Base-by-base conservation (phyloP, 2,888 invertebrate species). In the Meta bourneti region DNA sequence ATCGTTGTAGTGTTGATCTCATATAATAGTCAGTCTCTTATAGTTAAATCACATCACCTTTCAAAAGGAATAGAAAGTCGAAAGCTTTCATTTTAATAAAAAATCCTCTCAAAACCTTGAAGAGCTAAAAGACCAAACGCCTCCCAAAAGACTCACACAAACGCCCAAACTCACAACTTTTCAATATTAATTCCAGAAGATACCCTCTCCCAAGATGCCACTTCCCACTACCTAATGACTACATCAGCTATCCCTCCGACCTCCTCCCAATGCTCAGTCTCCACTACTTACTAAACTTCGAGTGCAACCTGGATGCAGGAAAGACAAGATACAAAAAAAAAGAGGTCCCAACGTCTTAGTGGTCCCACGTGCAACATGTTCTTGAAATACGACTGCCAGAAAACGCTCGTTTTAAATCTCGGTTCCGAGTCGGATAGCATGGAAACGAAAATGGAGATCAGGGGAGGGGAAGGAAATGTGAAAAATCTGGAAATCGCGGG, bases 341-440 rank as follows among this genome's bases (percentile, higher is more conserved):
- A 48, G 61, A 61, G 75, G 82, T 34, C 11, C 48, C n/a, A 16
- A n/a, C 48, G 52, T 20, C 34, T 78, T 72, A 87, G 87, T 87
- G 80, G 80, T 87, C 16, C 87, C 87, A 11, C 20, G 80, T 71
- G 80, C 72, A 61, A 78, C 71, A 71, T 87, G 72, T 48, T 79
- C 80, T 49, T 80, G 87, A 87, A 87, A 87, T 87, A 87, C 80
- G 87, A 80, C 80, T 11, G 52, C 6, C 19, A 20, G 48, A 13
- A 72, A 78, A 19, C n/a, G 72, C 72, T 70, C 51, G 54, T 61
- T 80, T 80, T 79, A 87, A 87, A 87, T 87, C 87, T 72, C 52
- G 48, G 72, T 87, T 87, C 79, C 34, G 80, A 72, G 72, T 54
- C 48, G 11, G 54, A 71, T 9, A 16, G 49, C 49, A 61, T 51